These are phyloP conservation scores for Mactra quadrangularis DNA, from an alignment of 1,140 invertebrate genomes.

Conservation along the genomic window DNA sequence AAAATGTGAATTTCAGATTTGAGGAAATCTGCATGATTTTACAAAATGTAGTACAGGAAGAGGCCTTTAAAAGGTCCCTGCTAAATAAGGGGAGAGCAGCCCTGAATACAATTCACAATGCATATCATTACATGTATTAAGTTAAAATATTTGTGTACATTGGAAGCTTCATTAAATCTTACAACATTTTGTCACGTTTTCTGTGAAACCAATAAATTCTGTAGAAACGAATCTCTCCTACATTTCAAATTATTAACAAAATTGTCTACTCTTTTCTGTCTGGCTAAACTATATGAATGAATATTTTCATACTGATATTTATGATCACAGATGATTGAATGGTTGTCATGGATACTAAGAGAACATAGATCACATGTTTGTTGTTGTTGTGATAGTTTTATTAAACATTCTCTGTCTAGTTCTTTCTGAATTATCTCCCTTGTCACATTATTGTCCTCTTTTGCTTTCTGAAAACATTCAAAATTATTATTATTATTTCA, in stretches of 20 bases:
- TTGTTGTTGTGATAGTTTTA: conserved; percentile 28
- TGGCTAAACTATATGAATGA: conserved; percentile 63
- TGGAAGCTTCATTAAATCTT: no score
- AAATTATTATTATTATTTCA: no score
- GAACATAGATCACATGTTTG: background rate
- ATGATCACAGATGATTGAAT: conserved; percentile 18
- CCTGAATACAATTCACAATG: no score
- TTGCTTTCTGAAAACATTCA: conserved; percentile 68
- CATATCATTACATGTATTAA: no score
- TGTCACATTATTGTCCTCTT: conserved; percentile 68
- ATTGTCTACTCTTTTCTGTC: conserved; percentile 69
- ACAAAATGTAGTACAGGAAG: no score
- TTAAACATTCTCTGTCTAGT: conserved; percentile 69
- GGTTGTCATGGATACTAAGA: background rate
- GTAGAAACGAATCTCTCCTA: conserved; percentile 67
- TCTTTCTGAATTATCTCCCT: conserved; percentile 68
- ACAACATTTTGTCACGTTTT: background rate
- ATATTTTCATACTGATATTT: conserved; percentile 61
- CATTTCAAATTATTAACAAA: conserved; percentile 72
- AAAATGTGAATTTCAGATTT: no score
- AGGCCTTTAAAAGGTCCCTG: no score
- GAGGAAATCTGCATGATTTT: no score
- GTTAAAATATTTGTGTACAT: no score
- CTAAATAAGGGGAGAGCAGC: no score
- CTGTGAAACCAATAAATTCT: background rate